Conservation (phyloP, 1,140 invertebrate genomes). For the Octopus sinensis region DNA sequence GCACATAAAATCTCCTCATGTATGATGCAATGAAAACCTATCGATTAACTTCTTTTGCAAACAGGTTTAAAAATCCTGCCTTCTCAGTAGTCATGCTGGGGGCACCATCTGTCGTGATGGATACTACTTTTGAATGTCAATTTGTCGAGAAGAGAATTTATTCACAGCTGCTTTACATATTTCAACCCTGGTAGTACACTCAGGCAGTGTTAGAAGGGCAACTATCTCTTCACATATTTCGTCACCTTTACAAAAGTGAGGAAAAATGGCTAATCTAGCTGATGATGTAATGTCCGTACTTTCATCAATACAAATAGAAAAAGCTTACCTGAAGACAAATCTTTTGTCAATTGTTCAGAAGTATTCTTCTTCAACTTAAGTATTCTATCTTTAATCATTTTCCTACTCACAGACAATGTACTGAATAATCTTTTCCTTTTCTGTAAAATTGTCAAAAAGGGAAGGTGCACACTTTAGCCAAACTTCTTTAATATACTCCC, state of each 20-base stretch:
- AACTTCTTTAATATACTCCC: background rate
- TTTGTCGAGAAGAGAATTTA: background rate
- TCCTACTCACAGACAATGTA: background rate
- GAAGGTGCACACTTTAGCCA: background rate
- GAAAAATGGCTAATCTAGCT: background rate
- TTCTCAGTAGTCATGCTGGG: background rate
- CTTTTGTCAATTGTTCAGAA: background rate
- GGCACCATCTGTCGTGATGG: background rate
- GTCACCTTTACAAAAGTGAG: background rate
- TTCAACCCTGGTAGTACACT: background rate
- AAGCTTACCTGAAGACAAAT: background rate
- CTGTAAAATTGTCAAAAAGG: background rate
- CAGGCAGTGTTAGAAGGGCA: background rate
- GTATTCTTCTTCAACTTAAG: background rate
- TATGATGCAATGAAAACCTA: background rate
- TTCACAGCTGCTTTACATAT: conserved; percentile 8
- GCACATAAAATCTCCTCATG: background rate
- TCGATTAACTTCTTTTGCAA: background rate
- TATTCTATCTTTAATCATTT: background rate
- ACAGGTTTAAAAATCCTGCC: background rate
- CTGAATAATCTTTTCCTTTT: background rate
- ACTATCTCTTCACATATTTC: background rate
- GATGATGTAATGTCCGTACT: background rate
- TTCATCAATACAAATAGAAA: background rate
- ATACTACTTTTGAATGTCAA: background rate